phyloP scores from a whole-genome alignment of 2,797 vertebrate species.

The Rhodeus uyekii region DNA sequence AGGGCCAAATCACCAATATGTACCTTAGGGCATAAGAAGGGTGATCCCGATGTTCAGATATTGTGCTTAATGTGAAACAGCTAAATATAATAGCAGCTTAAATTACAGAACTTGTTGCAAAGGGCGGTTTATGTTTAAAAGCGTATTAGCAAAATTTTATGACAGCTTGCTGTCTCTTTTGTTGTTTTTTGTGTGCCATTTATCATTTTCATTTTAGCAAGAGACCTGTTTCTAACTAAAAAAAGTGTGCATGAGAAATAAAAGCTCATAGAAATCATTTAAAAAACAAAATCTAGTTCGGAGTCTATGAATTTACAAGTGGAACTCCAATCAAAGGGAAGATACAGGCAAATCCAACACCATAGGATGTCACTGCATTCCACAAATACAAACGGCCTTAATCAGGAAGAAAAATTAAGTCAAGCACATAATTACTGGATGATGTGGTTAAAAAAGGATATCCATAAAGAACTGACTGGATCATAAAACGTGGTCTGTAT shows the following conservation, averaged over 20 bases:
- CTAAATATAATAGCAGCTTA: conserved; percentile 13
- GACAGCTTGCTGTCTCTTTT: not conserved
- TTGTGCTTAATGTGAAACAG: not conserved
- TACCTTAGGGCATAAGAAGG: not conserved
- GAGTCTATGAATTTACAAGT: too few species aligned
- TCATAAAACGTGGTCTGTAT: too few species aligned
- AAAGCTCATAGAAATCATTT: not conserved
- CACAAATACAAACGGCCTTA: too few species aligned
- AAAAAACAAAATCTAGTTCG: not conserved
- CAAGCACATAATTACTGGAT: too few species aligned
- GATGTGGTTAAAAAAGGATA: too few species aligned
- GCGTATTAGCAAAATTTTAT: not conserved
- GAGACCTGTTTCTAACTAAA: not conserved
- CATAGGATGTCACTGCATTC: too few species aligned
- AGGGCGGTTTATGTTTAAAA: not conserved
- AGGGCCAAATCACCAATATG: not conserved
- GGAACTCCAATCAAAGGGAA: too few species aligned
- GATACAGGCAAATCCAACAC: too few species aligned
- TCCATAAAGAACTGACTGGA: too few species aligned
- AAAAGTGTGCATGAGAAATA: not conserved
- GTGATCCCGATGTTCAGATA: conserved; percentile 19
- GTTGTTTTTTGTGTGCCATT: too few species aligned
- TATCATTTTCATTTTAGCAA: not conserved
- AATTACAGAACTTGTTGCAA: not conserved
- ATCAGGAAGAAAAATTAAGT: too few species aligned